Percentiles rank a stretch among this genome's conserved stretches.
Evolutionary conservation across 1,140 invertebrate genomes (phyloP).

Genomic region (Drosophila bocki): DNA sequence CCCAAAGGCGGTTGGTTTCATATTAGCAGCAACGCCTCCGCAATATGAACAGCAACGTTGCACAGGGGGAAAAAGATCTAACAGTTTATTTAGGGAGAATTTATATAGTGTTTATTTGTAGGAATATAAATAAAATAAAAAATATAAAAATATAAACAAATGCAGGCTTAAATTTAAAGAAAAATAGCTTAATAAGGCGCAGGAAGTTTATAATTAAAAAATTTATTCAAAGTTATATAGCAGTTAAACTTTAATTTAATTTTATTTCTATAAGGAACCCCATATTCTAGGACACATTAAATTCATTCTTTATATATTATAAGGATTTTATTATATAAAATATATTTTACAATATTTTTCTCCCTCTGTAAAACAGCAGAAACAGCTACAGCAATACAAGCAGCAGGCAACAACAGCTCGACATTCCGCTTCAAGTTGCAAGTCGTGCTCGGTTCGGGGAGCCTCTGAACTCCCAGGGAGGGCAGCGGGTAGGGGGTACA

Average conservation of each 20-base stretch:
- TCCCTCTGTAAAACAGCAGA: slow-evolving; percentile 2
- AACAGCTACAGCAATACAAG: slow-evolving; percentile 26
- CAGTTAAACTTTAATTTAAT: too few species aligned
- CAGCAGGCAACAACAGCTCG: slow-evolving; percentile 40
- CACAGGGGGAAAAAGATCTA: slow-evolving; percentile 7
- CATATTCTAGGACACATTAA: rapidly evolving
- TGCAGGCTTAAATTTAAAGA: neutral
- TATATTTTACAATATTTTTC: neutral
- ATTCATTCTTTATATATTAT: neutral
- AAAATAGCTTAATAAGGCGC: neutral
- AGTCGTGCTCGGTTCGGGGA: slow-evolving; percentile 51
- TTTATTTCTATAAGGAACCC: too few species aligned
- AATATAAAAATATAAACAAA: neutral
- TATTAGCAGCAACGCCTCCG: slow-evolving; percentile 64
- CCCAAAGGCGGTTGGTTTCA: slow-evolving; percentile 19
- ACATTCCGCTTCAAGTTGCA: slow-evolving; percentile 63
- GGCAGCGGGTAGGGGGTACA: neutral
- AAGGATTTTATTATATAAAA: neutral
- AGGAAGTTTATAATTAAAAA: neutral
- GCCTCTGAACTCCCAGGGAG: slow-evolving; percentile 10
- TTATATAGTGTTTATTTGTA: too few species aligned
- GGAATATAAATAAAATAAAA: neutral
- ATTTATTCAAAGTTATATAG: too few species aligned
- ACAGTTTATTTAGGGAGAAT: neutral
- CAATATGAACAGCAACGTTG: slow-evolving; percentile 26